These are phyloP conservation scores for Oriolus oriolus DNA, from an alignment of 2,113 vertebrate species.

Conservation along the genomic window DNA sequence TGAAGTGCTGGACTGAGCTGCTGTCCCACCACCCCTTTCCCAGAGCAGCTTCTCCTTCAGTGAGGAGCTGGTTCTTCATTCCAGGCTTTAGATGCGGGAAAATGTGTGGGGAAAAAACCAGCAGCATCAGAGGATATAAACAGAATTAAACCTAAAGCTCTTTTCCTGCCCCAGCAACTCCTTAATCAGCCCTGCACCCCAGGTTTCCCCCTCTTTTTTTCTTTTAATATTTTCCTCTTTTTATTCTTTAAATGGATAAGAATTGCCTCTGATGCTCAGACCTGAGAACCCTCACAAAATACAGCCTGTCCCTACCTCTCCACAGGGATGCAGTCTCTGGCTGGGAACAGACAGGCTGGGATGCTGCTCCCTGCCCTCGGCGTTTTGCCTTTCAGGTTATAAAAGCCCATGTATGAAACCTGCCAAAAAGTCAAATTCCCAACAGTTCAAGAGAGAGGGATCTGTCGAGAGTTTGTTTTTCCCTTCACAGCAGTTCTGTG, in stretches of 20 bases:
- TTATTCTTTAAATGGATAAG: background rate
- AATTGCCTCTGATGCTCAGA: background rate
- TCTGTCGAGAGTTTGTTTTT: background rate
- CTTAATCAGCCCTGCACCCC: background rate
- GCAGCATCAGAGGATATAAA: background rate
- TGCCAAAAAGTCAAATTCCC: background rate
- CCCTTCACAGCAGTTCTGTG: background rate
- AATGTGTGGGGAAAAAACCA: background rate
- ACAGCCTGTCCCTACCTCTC: background rate
- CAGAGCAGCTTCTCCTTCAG: background rate
- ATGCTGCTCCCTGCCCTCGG: background rate
- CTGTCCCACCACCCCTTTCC: background rate
- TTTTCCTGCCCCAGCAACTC: background rate
- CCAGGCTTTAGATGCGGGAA: background rate
- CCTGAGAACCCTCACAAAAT: background rate
- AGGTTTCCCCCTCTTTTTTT: background rate
- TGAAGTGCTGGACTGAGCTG: background rate
- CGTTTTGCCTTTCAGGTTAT: background rate
- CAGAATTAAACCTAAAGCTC: background rate
- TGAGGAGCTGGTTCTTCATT: background rate
- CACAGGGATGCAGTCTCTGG: background rate
- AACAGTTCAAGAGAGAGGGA: background rate
- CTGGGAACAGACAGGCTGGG: background rate
- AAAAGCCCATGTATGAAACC: background rate
- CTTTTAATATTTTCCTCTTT: background rate